Percentiles rank a stretch among this genome's conserved stretches.
These are phyloP conservation scores for Plectropomus leopardus DNA, from an alignment of 2,113 vertebrate species.

Conservation along the genomic window DNA sequence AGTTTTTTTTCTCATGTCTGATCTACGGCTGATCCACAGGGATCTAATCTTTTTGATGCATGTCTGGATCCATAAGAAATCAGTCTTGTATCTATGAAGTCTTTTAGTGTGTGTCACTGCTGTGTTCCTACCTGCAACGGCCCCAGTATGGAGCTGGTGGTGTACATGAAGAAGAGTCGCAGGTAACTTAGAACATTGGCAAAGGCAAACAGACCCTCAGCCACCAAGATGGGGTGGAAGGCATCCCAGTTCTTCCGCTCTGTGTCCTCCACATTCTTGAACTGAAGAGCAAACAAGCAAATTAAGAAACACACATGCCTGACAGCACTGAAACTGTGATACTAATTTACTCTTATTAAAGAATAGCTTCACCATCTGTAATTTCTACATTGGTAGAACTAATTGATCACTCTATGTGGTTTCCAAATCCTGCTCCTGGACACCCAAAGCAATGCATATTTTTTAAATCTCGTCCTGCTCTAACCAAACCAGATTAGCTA, in stretches of 20 bases:
- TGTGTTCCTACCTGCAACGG: conserved; percentile 91
- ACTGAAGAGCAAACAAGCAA: conserved; percentile 66
- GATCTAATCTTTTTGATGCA: conserved; percentile 5
- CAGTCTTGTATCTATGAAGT: background rate
- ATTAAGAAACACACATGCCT: background rate
- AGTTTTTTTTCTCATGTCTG: conserved; percentile 17
- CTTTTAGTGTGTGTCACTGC: background rate
- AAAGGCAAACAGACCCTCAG: conserved; percentile 97
- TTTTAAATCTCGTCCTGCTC: too few relatives aligned
- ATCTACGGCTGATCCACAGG: background rate
- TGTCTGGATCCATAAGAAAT: background rate
- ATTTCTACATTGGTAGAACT: too few relatives aligned
- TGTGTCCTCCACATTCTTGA: conserved; percentile 85
- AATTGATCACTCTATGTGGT: too few relatives aligned
- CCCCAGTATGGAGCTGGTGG: conserved; percentile 97
- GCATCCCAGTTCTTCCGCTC: conserved; percentile 98
- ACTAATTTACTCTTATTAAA: too few relatives aligned
- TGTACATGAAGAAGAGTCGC: conserved; percentile 99
- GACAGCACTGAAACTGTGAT: background rate
- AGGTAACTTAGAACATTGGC: conserved; percentile 97
- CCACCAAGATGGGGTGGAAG: conserved; percentile 96
- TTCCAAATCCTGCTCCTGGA: too few relatives aligned
- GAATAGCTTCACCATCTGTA: too few relatives aligned
- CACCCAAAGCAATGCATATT: too few relatives aligned
- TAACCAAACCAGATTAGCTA: too few relatives aligned